Evolutionary conservation across 2,113 vertebrate species (phyloP).

Genomic region (Equus przewalskii): DNA sequence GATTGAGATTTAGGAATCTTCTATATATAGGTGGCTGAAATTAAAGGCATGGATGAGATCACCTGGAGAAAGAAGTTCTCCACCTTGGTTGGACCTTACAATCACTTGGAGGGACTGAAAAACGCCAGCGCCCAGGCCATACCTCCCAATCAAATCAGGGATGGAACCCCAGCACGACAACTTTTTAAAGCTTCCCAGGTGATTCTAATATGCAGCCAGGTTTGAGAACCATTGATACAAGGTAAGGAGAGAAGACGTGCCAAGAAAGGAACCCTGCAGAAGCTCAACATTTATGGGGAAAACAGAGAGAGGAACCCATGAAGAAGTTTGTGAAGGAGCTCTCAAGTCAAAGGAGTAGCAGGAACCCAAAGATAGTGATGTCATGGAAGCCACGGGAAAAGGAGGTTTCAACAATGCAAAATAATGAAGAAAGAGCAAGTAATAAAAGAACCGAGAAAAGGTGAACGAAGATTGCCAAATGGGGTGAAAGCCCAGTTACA

Average conservation of each 20-base stretch:
- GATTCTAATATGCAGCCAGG: neutral
- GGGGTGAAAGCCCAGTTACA: neutral
- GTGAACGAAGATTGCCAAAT: neutral
- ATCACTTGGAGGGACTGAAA: neutral
- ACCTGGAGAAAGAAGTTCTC: neutral
- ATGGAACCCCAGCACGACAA: neutral
- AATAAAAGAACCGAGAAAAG: neutral
- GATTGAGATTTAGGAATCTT: neutral
- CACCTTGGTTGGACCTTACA: neutral
- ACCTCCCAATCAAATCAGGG: conserved; percentile 8
- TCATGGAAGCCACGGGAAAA: neutral
- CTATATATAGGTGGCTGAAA: neutral
- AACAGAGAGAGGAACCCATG: neutral
- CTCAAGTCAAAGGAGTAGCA: neutral
- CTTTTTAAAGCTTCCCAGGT: neutral
- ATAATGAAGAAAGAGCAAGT: neutral
- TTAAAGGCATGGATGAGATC: neutral
- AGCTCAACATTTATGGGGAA: neutral
- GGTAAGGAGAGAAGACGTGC: neutral
- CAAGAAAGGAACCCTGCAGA: neutral
- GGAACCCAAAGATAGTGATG: neutral
- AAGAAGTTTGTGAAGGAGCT: neutral
- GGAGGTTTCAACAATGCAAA: neutral
- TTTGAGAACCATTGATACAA: neutral
- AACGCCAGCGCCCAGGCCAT: neutral